These are phyloP conservation scores for Bos indicus DNA, from an alignment of 2,113 vertebrate species.

Conservation along the genomic window DNA sequence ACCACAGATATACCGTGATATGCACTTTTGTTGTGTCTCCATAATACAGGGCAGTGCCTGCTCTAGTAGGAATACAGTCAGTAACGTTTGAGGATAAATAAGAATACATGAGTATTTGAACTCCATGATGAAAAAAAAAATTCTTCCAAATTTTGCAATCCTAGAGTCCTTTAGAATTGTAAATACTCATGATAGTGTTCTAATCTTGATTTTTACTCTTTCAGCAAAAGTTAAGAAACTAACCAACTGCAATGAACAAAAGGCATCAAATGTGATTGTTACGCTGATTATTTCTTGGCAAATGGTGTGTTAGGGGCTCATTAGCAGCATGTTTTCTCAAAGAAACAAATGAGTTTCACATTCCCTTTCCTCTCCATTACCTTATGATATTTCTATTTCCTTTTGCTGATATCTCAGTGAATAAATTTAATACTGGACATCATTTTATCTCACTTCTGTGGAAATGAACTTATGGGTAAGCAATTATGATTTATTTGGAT, in stretches of 20 bases:
- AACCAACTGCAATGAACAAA: not conserved
- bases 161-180: not conserved
- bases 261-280: not conserved
- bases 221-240: not conserved
- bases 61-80: no score
- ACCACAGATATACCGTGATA: accelerated
- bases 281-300: not conserved
- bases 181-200: not conserved
- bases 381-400: not conserved
- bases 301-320: conserved; percentile 6
- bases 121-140: not conserved
- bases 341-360: conserved; percentile 5
- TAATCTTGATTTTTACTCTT: not conserved
- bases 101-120: not conserved
- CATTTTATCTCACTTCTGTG: conserved; percentile 43
- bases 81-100: not conserved
- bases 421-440: not conserved
- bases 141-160: not conserved
- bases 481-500: not conserved
- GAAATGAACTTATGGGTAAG: not conserved
- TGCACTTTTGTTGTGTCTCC: not conserved
- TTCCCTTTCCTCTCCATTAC: not conserved
- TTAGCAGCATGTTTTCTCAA: conserved; percentile 39
- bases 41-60: accelerated
- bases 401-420: not conserved